phyloP scores from a whole-genome alignment of 2,888 invertebrate species.

The Torymus texanus region DNA sequence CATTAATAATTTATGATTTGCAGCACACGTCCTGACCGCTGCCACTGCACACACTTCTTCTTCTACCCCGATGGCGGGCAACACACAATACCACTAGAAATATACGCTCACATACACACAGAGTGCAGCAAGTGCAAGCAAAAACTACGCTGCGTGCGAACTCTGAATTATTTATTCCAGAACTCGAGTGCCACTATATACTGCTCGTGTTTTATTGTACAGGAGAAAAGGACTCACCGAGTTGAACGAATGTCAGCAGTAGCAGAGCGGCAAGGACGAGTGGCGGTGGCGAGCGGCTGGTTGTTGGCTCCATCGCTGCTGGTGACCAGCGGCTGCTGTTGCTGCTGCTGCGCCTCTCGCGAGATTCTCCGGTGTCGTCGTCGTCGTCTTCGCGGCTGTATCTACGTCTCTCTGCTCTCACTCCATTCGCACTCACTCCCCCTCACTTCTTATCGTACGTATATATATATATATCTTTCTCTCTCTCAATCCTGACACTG shows the following conservation, averaged over 20 bases:
- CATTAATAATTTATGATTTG: slow-evolving; percentile 45
- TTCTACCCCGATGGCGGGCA: too few species aligned
- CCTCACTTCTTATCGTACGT: slow-evolving; percentile 1
- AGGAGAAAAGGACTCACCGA: slow-evolving; percentile 17
- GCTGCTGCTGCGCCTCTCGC: slow-evolving; percentile 11
- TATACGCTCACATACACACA: too few species aligned
- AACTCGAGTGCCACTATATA: too few species aligned
- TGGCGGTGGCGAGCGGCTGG: neutral
- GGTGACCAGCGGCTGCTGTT: neutral
- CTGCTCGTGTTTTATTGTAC: too few species aligned
- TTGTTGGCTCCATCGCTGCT: slow-evolving; percentile 37
- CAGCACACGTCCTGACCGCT: neutral
- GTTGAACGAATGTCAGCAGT: slow-evolving; percentile 33
- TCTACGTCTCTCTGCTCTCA: slow-evolving; percentile 12
- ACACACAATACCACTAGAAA: neutral
- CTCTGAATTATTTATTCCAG: too few species aligned
- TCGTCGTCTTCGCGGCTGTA: neutral
- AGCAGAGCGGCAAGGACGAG: slow-evolving; percentile 15
- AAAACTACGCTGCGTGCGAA: too few species aligned
- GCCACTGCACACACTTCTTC: neutral
- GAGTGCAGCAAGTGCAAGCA: too few species aligned
- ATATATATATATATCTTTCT: neutral
- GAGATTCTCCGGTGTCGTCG: slow-evolving; percentile 28
- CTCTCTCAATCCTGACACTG: neutral
- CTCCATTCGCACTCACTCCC: slow-evolving; percentile 25